Conservation (phyloP, 1,140 invertebrate genomes). For the Wasmannia auropunctata region DNA sequence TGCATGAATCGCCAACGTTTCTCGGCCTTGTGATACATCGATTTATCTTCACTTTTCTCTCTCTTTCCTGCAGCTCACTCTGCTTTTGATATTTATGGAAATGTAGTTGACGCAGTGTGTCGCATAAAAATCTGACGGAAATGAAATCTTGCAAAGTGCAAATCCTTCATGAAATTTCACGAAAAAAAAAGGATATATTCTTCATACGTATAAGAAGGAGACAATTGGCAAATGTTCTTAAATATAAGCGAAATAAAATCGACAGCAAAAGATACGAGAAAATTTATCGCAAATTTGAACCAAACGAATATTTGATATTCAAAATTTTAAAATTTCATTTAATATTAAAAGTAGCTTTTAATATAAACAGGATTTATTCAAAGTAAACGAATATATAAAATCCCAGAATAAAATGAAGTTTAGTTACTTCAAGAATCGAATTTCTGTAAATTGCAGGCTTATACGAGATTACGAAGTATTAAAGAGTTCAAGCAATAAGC, state of each 20-base stretch:
- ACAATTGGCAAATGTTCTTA: not conserved
- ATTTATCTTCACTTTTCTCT: conserved; percentile 15
- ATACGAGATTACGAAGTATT: not conserved
- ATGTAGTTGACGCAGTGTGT: not conserved
- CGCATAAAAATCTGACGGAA: conserved; percentile 26
- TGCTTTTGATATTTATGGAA: conserved; percentile 46
- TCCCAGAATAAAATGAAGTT: not conserved
- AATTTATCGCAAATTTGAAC: not conserved
- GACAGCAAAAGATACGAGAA: not conserved
- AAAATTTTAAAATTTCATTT: not conserved
- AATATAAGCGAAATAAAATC: not conserved
- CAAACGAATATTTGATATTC: not conserved
- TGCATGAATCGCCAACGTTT: conserved; percentile 8
- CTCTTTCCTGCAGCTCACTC: not conserved
- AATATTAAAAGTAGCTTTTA: not conserved
- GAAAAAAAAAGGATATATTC: not conserved
- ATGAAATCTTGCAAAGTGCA: not conserved
- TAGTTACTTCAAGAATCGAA: not conserved
- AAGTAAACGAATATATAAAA: not conserved
- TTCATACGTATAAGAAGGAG: no score
- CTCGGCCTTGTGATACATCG: conserved; percentile 20
- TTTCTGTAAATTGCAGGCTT: not conserved
- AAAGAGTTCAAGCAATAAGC: conserved; percentile 8
- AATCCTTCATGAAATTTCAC: not conserved
- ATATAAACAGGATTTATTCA: not conserved